phyloP scores from a whole-genome alignment of 2,113 vertebrate species.

The Marcusenius ussheri region DNA sequence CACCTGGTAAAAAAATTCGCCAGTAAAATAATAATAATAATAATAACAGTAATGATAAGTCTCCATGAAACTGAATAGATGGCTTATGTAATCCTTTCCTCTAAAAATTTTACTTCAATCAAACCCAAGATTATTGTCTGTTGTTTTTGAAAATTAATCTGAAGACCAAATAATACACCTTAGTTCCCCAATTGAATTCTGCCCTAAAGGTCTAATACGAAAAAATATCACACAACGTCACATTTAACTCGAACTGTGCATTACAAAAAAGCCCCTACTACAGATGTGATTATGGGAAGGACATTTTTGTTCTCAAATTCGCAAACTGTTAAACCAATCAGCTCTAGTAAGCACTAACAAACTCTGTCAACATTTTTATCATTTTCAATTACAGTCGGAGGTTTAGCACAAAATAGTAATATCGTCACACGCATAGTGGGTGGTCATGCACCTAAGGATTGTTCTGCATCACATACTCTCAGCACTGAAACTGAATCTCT shows the following conservation, averaged over 20 bases:
- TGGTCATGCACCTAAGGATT: background rate
- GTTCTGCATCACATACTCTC: conserved; percentile 16
- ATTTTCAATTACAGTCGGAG: conserved; percentile 4
- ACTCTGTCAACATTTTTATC: conserved; percentile 19
- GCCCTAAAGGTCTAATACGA: background rate
- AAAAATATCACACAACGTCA: background rate
- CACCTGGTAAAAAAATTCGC: background rate
- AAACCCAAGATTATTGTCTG: background rate
- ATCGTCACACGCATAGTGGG: background rate
- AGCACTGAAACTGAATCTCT: conserved; percentile 10
- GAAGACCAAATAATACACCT: conserved; percentile 22
- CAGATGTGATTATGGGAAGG: background rate
- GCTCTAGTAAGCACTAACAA: background rate
- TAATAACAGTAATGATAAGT: background rate
- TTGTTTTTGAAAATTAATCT: conserved; percentile 25
- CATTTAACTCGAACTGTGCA: background rate
- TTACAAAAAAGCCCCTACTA: background rate
- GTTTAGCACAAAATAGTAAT: conserved; percentile 3
- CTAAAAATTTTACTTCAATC: background rate
- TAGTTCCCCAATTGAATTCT: background rate
- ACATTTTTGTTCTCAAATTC: background rate
- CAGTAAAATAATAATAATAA: background rate
- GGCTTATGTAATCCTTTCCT: background rate
- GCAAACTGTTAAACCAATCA: conserved; percentile 10
- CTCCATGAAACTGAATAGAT: background rate